Conservation (phyloP, 92 coral and sea anemone genomes). For the Zoanthus solanderi region DNA sequence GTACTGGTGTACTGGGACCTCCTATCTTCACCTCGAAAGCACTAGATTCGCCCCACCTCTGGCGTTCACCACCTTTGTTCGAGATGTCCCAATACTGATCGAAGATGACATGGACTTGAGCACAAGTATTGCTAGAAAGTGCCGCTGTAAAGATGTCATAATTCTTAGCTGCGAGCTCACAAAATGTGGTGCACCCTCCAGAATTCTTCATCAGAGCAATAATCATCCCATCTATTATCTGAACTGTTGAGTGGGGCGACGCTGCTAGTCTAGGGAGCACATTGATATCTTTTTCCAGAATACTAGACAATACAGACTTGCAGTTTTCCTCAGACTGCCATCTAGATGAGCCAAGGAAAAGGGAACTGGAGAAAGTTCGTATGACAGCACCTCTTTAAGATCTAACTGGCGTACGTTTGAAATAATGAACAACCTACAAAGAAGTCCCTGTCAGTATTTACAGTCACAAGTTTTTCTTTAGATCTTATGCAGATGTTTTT, state of each 20-base stretch:
- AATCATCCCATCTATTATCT: background rate
- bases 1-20: no score
- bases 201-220: background rate
- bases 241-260: no score
- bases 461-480: no score
- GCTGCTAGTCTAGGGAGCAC: no score
- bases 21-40: no score
- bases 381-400: no score
- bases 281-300: no score
- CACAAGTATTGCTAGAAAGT: background rate
- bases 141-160: background rate
- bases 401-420: constrained; percentile 39
- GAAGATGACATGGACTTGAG: no score
- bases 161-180: background rate
- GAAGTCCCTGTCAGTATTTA: background rate
- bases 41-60: no score
- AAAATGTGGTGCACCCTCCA: background rate
- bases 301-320: background rate
- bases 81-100: no score
- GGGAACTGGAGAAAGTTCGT: no score
- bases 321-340: constrained; percentile 42
- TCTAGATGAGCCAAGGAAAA: constrained; percentile 33
- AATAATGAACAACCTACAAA: constrained; percentile 37
- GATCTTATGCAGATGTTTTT: constrained; percentile 27
- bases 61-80: no score